Evolutionary conservation across 1,140 invertebrate genomes (phyloP).

Genomic region (Aphelenchoides avenae): DNA sequence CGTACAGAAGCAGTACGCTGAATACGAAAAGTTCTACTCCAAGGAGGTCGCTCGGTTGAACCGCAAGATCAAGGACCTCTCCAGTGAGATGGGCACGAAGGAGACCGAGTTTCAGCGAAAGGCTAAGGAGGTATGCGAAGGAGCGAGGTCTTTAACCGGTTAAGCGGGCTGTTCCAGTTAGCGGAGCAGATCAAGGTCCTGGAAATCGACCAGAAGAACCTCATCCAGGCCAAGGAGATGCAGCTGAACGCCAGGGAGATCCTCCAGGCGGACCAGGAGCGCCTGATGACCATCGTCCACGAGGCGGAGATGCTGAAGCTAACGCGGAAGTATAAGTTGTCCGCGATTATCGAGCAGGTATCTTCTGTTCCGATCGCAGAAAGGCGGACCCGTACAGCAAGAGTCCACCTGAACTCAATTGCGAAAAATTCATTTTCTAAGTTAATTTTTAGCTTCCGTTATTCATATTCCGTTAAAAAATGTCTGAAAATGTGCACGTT

Average conservation of each 20-base stretch:
- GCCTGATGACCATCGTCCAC: conserved; percentile 47
- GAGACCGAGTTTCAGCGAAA: conserved; percentile 42
- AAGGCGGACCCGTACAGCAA: not conserved
- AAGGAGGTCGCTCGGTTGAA: conserved; percentile 54
- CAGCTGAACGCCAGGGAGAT: conserved; percentile 40
- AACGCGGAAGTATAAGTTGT: conserved; percentile 51
- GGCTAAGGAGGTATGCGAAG: conserved; percentile 34
- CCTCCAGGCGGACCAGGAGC: conserved; percentile 45
- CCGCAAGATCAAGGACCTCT: conserved; percentile 40
- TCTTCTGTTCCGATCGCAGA: not conserved
- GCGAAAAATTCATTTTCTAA: not conserved
- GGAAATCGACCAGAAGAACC: conserved; percentile 53
- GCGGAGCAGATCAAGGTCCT: conserved; percentile 49
- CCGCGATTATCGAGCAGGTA: conserved; percentile 50
- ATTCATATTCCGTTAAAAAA: not conserved
- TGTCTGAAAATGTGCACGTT: not conserved
- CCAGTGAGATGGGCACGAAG: conserved; percentile 34
- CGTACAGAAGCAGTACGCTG: conserved; percentile 52
- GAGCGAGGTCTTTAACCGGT: not conserved
- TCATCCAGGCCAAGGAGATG: conserved; percentile 46
- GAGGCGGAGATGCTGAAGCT: conserved; percentile 48
- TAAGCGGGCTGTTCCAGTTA: conserved; percentile 23
- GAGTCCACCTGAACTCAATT: not conserved
- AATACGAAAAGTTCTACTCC: conserved; percentile 56
- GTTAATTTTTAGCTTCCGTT: not conserved